phyloP scores from a whole-genome alignment of 2,113 vertebrate genomes.

The Ailuropoda melanoleuca region DNA sequence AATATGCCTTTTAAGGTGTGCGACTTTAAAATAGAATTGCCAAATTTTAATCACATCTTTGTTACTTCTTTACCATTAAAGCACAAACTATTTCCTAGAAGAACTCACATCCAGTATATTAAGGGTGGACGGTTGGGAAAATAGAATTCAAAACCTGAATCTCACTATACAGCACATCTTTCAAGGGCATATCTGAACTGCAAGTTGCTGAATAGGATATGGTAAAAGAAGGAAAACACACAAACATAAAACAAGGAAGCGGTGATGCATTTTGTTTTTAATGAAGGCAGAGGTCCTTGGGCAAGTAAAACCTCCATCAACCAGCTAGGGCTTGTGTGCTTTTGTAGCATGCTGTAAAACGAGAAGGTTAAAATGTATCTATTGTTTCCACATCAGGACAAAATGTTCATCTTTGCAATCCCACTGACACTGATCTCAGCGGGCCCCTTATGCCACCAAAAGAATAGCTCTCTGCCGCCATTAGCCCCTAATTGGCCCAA shows the following conservation, averaged over 20 bases:
- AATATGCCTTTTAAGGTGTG: background rate
- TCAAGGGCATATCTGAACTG: background rate
- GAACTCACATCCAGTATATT: background rate
- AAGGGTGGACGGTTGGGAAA: background rate
- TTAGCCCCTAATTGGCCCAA: conserved; percentile 53
- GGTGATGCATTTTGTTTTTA: background rate
- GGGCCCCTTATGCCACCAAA: background rate
- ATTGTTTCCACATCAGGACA: background rate
- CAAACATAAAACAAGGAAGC: background rate
- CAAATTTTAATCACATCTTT: background rate
- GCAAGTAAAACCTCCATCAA: background rate
- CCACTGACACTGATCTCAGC: background rate
- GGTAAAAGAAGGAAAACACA: background rate
- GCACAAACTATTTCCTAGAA: background rate
- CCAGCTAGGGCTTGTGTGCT: background rate
- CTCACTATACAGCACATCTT: background rate
- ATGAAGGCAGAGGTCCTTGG: background rate
- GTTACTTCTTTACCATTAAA: background rate
- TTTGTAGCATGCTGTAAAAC: background rate
- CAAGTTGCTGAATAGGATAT: background rate
- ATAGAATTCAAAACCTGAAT: background rate
- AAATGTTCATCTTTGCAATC: background rate
- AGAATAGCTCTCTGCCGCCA: background rate
- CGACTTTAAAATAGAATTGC: background rate
- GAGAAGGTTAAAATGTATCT: background rate